Conservation (phyloP, 2,888 invertebrate genomes). For the Ornithoptera priamus region DNA sequence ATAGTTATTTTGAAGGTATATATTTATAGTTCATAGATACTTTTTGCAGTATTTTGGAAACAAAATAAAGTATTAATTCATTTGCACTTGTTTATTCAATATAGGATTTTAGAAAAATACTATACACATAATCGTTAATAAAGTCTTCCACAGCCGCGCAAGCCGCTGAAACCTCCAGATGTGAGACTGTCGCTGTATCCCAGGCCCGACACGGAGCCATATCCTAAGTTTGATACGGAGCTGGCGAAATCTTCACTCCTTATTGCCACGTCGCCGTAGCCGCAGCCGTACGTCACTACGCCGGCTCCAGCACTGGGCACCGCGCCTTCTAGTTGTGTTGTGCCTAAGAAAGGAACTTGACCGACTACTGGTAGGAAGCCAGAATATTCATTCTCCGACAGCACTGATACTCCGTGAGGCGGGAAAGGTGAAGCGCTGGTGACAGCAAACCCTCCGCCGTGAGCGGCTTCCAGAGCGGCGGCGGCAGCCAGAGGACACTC, state of each 20-base stretch:
- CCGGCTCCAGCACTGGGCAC: conserved; percentile 34
- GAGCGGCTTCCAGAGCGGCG: conserved; percentile 4
- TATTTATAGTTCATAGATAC: no score
- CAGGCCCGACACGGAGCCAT: background rate
- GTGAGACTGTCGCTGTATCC: background rate
- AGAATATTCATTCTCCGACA: conserved; percentile 42
- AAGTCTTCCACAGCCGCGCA: conserved; percentile 12
- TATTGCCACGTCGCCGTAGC: conserved; percentile 32
- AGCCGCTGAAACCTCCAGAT: background rate
- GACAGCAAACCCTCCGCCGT: conserved; percentile 21
- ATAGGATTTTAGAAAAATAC: no score
- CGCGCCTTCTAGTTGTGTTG: conserved; percentile 34
- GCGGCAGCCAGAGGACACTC: background rate
- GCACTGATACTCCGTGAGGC: conserved; percentile 12
- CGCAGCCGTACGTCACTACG: conserved; percentile 34
- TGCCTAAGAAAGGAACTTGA: conserved; percentile 35
- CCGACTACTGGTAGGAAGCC: conserved; percentile 39
- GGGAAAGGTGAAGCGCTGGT: conserved; percentile 13
- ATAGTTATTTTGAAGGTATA: no score
- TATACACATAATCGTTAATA: no score
- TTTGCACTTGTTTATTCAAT: no score
- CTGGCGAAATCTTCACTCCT: conserved; percentile 21
- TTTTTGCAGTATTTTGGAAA: no score
- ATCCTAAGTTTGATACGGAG: background rate
- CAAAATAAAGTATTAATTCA: no score